Base-by-base conservation (phyloP, 2,888 invertebrate species). In the Lycocerus yunnanus region DNA sequence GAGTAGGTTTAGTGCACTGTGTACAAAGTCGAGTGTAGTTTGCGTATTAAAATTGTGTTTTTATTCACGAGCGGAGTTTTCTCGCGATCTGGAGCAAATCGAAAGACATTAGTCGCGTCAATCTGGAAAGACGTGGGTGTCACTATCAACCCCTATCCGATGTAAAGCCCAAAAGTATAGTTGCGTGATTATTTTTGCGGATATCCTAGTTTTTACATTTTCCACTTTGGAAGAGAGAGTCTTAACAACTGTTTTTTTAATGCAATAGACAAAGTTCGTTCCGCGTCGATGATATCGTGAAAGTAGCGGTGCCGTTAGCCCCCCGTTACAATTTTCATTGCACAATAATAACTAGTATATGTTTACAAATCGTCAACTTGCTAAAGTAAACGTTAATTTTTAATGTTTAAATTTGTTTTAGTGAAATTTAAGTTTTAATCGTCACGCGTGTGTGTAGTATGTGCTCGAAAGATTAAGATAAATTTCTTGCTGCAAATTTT, bases 1-100 rank as follows among this genome's bases (percentile, higher is more conserved):
- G 80, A 76, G 78, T 76, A 83, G 85, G 85, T 85, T 74, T 85
- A 85, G 85, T 85, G 85, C 85, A 84, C 85, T 83, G 82, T 81
- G 81, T 79, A 71, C 68, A 58, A 72, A 69, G 66, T 58, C 66
- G 70, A 70, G 70, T 73, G 67, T 59, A 61, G 66, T 70, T 69
- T 65, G 18, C 43, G 43, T 43, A 15, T 58, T 11, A 24, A 18
- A 66, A 16, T 69, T 24, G 65, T 71, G 70, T 71, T 58, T 71
- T 66, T 60, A 43, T 43, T 67, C 15, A 16, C 20, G 27, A 67
- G 70, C 67, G 73, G 66, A 73, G 24, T 72, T 73, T 69, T 66
- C n/a, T n/a, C 63, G 24, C 72, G 67, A 68, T 15, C 66, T 72
- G 65, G 73, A 67, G 67, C 75, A 69, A 73, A 66, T 63, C 66